phyloP scores from a whole-genome alignment of 2,888 invertebrate species.

The Anoncus sp. region DNA sequence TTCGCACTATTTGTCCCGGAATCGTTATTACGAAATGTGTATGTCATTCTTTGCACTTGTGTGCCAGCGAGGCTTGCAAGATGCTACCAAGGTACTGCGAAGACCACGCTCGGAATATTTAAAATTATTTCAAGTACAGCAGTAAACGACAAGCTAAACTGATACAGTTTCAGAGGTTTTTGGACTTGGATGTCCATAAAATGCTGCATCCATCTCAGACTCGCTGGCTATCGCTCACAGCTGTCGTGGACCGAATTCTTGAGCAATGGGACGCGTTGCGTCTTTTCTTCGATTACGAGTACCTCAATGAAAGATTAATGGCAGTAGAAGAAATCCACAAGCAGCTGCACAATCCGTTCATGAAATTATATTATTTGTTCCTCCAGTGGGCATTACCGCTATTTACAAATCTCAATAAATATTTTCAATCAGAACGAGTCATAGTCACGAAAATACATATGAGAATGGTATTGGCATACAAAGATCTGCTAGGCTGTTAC shows the following conservation, averaged over 20 bases:
- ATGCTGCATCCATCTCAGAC: constrained; percentile 70
- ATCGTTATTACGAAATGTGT: constrained; percentile 71
- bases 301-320: constrained; percentile 53
- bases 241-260: constrained; percentile 70
- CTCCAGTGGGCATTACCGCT: constrained; percentile 59
- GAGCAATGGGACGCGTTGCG: constrained; percentile 74
- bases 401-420: constrained; percentile 47
- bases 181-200: constrained; percentile 65
- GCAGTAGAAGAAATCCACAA: constrained; percentile 51
- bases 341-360: constrained; percentile 59
- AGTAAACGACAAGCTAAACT: constrained; percentile 56
- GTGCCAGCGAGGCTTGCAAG: constrained; percentile 71
- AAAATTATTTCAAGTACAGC: background rate
- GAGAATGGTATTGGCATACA: constrained; percentile 53
- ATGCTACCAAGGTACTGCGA: constrained; percentile 2
- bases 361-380: constrained; percentile 46
- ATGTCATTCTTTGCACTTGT: constrained; percentile 74
- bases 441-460: constrained; percentile 39
- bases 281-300: constrained; percentile 36
- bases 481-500: constrained; percentile 57
- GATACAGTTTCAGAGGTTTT: constrained; percentile 67
- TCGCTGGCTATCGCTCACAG: constrained; percentile 69
- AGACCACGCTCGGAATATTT: constrained; percentile 2
- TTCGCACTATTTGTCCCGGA: constrained; percentile 65
- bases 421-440: constrained; percentile 56